These are phyloP conservation scores for Pachypsylla venusta DNA, from an alignment of 1,140 invertebrate species.

Conservation along the genomic window DNA sequence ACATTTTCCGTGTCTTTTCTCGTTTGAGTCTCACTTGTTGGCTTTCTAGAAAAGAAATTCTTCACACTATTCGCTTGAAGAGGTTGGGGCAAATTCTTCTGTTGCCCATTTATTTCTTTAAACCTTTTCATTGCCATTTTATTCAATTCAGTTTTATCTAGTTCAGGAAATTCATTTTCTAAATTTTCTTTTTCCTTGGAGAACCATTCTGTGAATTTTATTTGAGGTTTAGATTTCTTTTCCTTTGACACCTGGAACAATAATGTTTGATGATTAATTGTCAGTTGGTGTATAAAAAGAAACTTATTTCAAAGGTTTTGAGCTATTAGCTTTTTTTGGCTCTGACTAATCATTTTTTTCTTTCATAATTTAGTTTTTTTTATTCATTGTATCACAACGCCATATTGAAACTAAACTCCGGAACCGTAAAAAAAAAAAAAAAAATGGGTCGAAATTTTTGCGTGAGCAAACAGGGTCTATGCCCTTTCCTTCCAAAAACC, in stretches of 20 bases:
- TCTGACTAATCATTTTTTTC: too few relatives aligned
- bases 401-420: too few relatives aligned
- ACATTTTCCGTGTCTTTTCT: not conserved
- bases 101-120: slow-evolving; percentile 11
- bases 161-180: slow-evolving; percentile 16
- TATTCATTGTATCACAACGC: too few relatives aligned
- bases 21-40: not conserved
- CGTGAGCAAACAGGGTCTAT: too few relatives aligned
- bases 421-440: too few relatives aligned
- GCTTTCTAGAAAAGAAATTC: slow-evolving; percentile 13
- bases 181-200: slow-evolving; percentile 10
- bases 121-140: slow-evolving; percentile 17
- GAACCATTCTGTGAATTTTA: slow-evolving; percentile 17
- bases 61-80: slow-evolving; percentile 8
- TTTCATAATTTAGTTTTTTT: too few relatives aligned
- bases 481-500: too few relatives aligned
- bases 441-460: too few relatives aligned
- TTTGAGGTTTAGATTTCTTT: slow-evolving; percentile 6
- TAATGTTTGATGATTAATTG: too few relatives aligned
- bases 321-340: too few relatives aligned
- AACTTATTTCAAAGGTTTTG: too few relatives aligned
- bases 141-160: slow-evolving; percentile 13
- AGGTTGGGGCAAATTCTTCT: not conserved
- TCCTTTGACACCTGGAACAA: slow-evolving; percentile 17
- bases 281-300: too few relatives aligned